Percentiles rank a stretch among this genome's conserved stretches.
These are phyloP conservation scores for Microcebus murinus DNA, from an alignment of 2,113 vertebrate species.

Conservation along the genomic window DNA sequence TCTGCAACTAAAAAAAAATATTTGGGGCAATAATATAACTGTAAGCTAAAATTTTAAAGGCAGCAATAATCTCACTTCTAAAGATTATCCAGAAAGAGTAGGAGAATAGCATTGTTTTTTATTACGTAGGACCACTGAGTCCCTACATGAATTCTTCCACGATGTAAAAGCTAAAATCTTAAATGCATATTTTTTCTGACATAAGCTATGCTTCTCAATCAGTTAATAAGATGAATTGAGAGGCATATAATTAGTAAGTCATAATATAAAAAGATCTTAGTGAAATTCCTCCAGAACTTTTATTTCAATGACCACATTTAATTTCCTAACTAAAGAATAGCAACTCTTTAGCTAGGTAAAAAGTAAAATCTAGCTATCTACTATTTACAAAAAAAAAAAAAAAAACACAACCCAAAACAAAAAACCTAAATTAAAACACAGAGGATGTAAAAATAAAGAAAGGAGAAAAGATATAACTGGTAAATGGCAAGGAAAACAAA, in stretches of 20 bases:
- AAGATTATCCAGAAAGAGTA: slow-evolving; percentile 16
- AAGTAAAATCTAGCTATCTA: slow-evolving; percentile 5
- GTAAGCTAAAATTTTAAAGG: slow-evolving; percentile 7
- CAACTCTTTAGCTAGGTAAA: neutral
- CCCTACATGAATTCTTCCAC: neutral
- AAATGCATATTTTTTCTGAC: neutral
- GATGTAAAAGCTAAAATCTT: slow-evolving; percentile 17
- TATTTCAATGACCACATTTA: neutral
- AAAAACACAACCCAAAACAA: too few species aligned
- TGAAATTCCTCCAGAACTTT: slow-evolving; percentile 7
- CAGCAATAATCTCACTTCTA: neutral
- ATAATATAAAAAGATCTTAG: neutral
- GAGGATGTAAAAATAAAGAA: neutral
- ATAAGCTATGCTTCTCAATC: neutral
- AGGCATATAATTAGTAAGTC: neutral
- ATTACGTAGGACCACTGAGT: neutral
- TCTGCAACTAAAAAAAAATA: neutral
- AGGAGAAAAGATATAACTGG: neutral
- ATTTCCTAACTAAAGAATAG: slow-evolving; percentile 7
- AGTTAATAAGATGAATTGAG: slow-evolving; percentile 3
- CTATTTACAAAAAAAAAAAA: neutral
- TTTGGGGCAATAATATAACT: neutral
- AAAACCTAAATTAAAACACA: neutral
- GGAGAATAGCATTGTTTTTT: neutral
- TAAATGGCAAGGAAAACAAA: neutral